Base-by-base conservation (phyloP, 1,140 invertebrate species). In the Drosophila pseudoananassae region DNA sequence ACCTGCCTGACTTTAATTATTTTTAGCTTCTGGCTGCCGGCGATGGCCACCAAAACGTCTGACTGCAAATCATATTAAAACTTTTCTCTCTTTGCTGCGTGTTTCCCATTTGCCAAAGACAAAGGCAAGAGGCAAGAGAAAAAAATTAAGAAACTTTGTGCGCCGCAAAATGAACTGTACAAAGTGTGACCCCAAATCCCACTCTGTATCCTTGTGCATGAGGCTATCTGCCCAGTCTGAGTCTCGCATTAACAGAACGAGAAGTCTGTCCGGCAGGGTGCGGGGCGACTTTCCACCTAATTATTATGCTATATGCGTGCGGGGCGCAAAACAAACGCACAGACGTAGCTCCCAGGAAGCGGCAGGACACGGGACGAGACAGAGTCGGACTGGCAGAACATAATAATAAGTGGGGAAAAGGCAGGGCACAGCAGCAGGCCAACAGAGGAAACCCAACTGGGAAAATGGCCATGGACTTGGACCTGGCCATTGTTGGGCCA, bases 291-390 rank as follows among this genome's bases (percentile, higher is more conserved):
- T 74, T 66, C 69, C 79, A 69, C 52, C 83, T 88, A 88, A 88
- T 88, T 88, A 88, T 88, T 88, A 88, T 88, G 83, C 83, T 88
- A 70, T 88, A 88, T 88, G 83, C 83, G 84, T 83, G 64, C 82
- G 74, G 83, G 63, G 65, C 10, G 71, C 83, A 82, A 87, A 82
- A 79, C 78, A 88, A 88, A 87, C 74, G 76, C 68, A 83, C 77
- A 76, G 50, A 47, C 51, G 52, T 9, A 46, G 43, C 46, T 29
- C 52, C 46, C 9, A 38, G 55, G 52, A 58, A 31, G 58, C 59
- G 64, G 59, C 59, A 17, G 20, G 23, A 36, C 12, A 8, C 31
- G 7, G 1, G 12, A 52, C 6, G 25, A 7, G 6, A 27, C 5
- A 7, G 25, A 27, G 25, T 6, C 58, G 23, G 43, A 40, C 14